Base-by-base conservation (phyloP, 2,113 vertebrate genomes). In the Excalfactoria chinensis region DNA sequence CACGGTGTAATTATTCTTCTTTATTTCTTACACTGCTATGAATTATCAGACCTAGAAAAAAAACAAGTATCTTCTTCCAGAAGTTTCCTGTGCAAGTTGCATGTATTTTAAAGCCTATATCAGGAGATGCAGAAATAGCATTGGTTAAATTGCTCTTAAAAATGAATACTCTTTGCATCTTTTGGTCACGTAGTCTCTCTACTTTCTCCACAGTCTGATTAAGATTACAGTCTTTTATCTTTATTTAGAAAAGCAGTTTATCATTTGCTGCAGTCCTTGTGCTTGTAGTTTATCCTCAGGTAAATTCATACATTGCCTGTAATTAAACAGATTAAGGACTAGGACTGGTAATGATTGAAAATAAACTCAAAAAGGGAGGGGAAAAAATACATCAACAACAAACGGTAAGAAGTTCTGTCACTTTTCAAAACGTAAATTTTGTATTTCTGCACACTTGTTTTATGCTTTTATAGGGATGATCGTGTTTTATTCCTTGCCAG, bases 101-200 rank as follows among this genome's bases (percentile, higher is more conserved):
- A 0, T 10, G 13, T 56, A 72, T 37, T 88, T 84, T 49, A 67
- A 88, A 87, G 73, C 43, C 73, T 71, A 20, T 73, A 51, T 68
- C 77, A 78, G 76, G 82, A 92, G 70, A 44, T 23, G 63, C 74
- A 89, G 79, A 68, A 94, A 93, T 89, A 84, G 40, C 62, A 93
- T 22, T 91, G 73, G 56, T 89, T 41, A 85, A 94, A 87, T 78
- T 93, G 60, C 30, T 70, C 51, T 75, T 67, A 83, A 91, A 90
- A 77, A 75, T 5, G 13, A 91, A 94, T 66, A 86, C 26, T 81
- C 59, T 53, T 51, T 3, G 2, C 13, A 34, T 49, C 88, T 89
- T 68, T 69, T 48, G 55, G 43, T n/a, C 51, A 64, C 11, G 26
- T 41, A 55, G 25, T 56, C 76, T 69, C 67, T 81, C 67, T 77